phyloP scores from a whole-genome alignment of 2,888 invertebrate genomes.

The Cryptocheilus praepositus region DNA sequence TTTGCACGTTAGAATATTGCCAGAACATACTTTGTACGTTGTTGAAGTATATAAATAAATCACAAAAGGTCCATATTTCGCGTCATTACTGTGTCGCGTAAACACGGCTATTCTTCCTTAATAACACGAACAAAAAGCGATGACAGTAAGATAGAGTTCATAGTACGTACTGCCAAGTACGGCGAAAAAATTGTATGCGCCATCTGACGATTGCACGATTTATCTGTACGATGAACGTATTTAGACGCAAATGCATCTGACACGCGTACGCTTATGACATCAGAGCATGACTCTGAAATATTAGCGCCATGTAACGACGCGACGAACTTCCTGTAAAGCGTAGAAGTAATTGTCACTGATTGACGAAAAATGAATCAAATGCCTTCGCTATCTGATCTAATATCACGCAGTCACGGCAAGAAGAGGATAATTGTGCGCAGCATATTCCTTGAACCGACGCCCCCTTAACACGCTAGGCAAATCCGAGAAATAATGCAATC shows the following conservation, averaged over 20 bases:
- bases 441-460: too few relatives aligned
- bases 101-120: too few relatives aligned
- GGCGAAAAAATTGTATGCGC: too few relatives aligned
- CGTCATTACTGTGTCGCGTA: too few relatives aligned
- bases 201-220: too few relatives aligned
- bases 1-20: too few relatives aligned
- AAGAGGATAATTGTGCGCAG: too few relatives aligned
- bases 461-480: background rate
- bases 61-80: too few relatives aligned
- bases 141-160: background rate
- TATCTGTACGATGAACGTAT: background rate
- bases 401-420: background rate
- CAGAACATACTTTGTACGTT: too few relatives aligned
- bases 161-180: background rate
- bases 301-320: conserved; percentile 5
- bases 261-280: background rate
- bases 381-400: background rate
- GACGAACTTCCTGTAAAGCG: background rate
- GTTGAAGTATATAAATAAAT: too few relatives aligned
- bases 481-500: background rate
- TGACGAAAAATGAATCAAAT: too few relatives aligned
- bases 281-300: conserved; percentile 15
- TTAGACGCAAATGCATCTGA: background rate
- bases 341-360: too few relatives aligned
- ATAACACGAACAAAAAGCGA: conserved; percentile 4